Evolutionary conservation across 2,888 invertebrate genomes (phyloP).

Genomic region (Polydrusus tereticollis): DNA sequence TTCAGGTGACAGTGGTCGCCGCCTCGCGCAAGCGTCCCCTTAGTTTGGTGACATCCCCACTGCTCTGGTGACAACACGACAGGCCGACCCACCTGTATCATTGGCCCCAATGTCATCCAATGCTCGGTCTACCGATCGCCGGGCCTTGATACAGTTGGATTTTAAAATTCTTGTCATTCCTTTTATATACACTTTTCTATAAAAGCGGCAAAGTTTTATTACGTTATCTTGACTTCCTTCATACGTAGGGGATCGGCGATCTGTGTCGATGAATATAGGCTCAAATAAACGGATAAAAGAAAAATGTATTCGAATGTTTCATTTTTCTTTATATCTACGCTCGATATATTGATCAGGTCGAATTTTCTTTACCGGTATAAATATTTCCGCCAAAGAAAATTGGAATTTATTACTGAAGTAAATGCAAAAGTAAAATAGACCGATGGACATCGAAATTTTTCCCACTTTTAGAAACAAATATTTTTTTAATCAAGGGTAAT

Average conservation of each 20-base stretch:
- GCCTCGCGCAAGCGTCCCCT: slow-evolving; percentile 64
- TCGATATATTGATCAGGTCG: not conserved
- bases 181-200: slow-evolving; percentile 39
- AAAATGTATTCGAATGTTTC: not conserved
- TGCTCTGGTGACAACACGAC: slow-evolving; percentile 65
- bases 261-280: not conserved
- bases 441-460: too few relatives aligned
- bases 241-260: slow-evolving; percentile 5
- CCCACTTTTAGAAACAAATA: too few relatives aligned
- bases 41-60: slow-evolving; percentile 64
- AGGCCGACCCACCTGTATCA: slow-evolving; percentile 66
- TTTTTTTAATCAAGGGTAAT: too few relatives aligned
- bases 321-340: not conserved
- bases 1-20: slow-evolving; percentile 65
- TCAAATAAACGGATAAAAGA: not conserved
- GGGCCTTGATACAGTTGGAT: slow-evolving; percentile 34
- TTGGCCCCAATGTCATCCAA: slow-evolving; percentile 65
- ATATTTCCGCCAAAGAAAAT: too few relatives aligned
- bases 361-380: too few relatives aligned
- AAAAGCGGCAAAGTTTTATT: slow-evolving; percentile 27
- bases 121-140: slow-evolving; percentile 55
- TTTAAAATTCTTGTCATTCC: slow-evolving; percentile 50
- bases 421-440: too few relatives aligned
- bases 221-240: slow-evolving; percentile 18
- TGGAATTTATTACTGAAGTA: too few relatives aligned